These are phyloP conservation scores for Galagoides demidoff DNA, from an alignment of 2,797 vertebrate genomes.

Conservation along the genomic window DNA sequence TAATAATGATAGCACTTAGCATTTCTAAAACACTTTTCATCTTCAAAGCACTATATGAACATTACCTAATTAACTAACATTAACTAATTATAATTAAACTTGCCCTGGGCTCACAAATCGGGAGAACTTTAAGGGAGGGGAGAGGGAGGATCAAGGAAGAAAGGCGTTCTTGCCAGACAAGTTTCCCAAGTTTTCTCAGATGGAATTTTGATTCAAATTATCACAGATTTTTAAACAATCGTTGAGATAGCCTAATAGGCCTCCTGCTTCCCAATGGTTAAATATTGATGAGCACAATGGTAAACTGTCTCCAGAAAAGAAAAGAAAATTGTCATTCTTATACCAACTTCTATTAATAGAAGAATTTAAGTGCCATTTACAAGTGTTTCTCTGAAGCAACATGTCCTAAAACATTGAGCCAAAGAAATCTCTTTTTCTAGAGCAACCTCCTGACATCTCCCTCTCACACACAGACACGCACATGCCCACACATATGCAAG, in stretches of 20 bases:
- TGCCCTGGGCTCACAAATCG: slow-evolving; percentile 82
- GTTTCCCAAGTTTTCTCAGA: slow-evolving; percentile 64
- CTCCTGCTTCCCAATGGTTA: slow-evolving; percentile 65
- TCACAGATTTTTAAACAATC: slow-evolving; percentile 72
- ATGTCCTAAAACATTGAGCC: slow-evolving; percentile 64
- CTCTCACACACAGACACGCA: not conserved
- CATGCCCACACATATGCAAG: not conserved
- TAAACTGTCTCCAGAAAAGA: slow-evolving; percentile 53
- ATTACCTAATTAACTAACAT: slow-evolving; percentile 85
- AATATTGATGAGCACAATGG: slow-evolving; percentile 73
- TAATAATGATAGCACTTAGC: slow-evolving; percentile 82
- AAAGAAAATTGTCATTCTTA: slow-evolving; percentile 59
- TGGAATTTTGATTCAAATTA: slow-evolving; percentile 72
- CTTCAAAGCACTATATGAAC: slow-evolving; percentile 83
- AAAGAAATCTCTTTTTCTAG: slow-evolving; percentile 69
- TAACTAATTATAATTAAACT: slow-evolving; percentile 84
- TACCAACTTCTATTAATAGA: slow-evolving; percentile 49
- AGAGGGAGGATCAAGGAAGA: not conserved
- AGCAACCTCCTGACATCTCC: slow-evolving; percentile 41
- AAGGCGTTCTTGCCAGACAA: slow-evolving; percentile 60
- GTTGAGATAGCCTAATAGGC: slow-evolving; percentile 74
- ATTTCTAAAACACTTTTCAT: slow-evolving; percentile 84
- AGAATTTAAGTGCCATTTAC: slow-evolving; percentile 71
- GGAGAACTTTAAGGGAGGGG: slow-evolving; percentile 65
- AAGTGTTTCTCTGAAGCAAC: slow-evolving; percentile 65